phyloP scores from a whole-genome alignment of 1,140 invertebrate genomes.

The Drosophila chauvacae region DNA sequence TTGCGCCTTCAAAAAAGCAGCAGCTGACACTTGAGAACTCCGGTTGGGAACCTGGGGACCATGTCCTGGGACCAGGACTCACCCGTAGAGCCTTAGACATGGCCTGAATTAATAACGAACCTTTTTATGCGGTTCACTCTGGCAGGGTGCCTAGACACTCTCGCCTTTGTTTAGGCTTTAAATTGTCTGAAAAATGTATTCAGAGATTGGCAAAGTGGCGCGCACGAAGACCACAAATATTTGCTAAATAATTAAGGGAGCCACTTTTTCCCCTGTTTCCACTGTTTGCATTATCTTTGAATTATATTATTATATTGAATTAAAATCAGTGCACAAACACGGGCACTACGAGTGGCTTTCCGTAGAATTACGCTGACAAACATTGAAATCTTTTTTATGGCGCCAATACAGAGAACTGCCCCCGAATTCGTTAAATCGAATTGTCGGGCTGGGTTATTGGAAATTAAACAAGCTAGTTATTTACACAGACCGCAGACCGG shows the following conservation, averaged over 20 bases:
- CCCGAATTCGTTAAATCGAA: constrained; percentile 48
- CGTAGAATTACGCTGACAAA: constrained; percentile 38
- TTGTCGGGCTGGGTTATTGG: constrained; percentile 35
- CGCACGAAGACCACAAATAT: constrained; percentile 53
- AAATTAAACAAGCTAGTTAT: constrained; percentile 33
- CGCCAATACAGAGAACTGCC: constrained; percentile 6
- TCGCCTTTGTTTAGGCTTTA: constrained; percentile 40
- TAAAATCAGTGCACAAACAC: constrained; percentile 48
- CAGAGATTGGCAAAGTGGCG: constrained; percentile 49
- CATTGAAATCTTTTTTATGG: constrained; percentile 38
- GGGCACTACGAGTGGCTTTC: constrained; percentile 6
- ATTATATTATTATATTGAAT: constrained; percentile 59
- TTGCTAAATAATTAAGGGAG: constrained; percentile 64
- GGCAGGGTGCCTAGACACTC: constrained; percentile 8
- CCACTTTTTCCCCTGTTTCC: constrained; percentile 1
- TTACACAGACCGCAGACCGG: constrained; percentile 13
- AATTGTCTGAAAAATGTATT: constrained; percentile 71
- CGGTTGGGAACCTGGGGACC: constrained; percentile 25
- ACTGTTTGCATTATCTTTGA: constrained; percentile 34
- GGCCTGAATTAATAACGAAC: constrained; percentile 73
- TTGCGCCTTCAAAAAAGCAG: constrained; percentile 28
- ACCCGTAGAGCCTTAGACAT: constrained; percentile 36
- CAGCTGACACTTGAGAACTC: constrained; percentile 51
- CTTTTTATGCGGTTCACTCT: constrained; percentile 65
- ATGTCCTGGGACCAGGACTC: constrained; percentile 10